phyloP scores from a whole-genome alignment of 2,888 invertebrate species.

The Scelioninae gen. 2 region DNA sequence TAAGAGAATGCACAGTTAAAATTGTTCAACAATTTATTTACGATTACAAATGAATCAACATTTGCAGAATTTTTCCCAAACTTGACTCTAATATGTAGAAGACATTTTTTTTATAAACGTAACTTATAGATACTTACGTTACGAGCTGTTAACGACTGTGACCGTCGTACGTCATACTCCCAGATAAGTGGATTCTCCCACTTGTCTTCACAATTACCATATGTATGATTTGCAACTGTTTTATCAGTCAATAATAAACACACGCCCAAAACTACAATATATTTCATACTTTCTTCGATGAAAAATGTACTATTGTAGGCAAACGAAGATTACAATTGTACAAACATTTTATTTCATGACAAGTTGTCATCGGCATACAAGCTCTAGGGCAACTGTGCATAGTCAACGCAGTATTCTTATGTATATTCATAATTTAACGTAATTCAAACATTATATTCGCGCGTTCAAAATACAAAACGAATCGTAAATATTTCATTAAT shows the following conservation, averaged over 20 bases:
- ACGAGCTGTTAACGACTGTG: conserved; percentile 56
- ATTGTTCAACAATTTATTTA: too few relatives aligned
- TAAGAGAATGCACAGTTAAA: too few relatives aligned
- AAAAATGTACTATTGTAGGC: not conserved
- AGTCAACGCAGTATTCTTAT: conserved; percentile 17
- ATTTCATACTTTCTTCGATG: conserved; percentile 17
- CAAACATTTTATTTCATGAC: conserved; percentile 2
- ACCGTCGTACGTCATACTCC: conserved; percentile 65
- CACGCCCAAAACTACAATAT: conserved; percentile 9
- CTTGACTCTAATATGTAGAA: too few relatives aligned
- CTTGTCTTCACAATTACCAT: conserved; percentile 57
- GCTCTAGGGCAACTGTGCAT: conserved; percentile 18
- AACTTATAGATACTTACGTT: conserved; percentile 63
- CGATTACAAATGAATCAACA: too few relatives aligned
- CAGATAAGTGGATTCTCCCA: conserved; percentile 63
- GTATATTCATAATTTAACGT: conserved; percentile 28
- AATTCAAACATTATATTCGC: conserved; percentile 13
- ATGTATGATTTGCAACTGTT: conserved; percentile 17
- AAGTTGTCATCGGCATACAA: conserved; percentile 15
- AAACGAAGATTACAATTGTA: not conserved
- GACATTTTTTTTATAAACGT: too few relatives aligned
- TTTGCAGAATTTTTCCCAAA: too few relatives aligned
- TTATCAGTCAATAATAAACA: conserved; percentile 3
- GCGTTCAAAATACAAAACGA: conserved; percentile 8
- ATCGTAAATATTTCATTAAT: conserved; percentile 10